These are phyloP conservation scores for Rhizomys pruinosus DNA, from an alignment of 2,113 vertebrate species.

Conservation along the genomic window DNA sequence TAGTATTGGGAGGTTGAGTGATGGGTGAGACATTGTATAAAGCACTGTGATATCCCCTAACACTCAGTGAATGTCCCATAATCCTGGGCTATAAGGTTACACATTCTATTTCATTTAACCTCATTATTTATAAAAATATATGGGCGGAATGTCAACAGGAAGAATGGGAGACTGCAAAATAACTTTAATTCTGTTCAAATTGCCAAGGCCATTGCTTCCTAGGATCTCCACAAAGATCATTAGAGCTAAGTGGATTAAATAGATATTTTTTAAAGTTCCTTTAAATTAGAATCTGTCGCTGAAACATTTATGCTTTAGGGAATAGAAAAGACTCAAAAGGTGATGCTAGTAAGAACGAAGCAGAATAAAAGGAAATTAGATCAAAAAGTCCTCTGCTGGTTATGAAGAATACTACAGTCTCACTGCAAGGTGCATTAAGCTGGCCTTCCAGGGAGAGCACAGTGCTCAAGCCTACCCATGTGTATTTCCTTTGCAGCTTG, in stretches of 20 bases:
- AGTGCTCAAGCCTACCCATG: too few relatives aligned
- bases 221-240: background rate
- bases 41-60: background rate
- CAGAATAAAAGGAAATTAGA: slow-evolving; percentile 58
- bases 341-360: slow-evolving; percentile 71
- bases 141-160: background rate
- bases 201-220: background rate
- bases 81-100: background rate
- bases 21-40: background rate
- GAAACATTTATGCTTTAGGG: slow-evolving; percentile 30
- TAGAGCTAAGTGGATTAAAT: slow-evolving; percentile 31
- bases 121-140: background rate
- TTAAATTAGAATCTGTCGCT: slow-evolving; percentile 49
- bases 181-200: background rate
- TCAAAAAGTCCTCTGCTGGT: slow-evolving; percentile 80
- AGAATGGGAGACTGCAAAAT: background rate
- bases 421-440: too few relatives aligned
- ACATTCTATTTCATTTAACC: background rate
- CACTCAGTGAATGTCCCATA: background rate
- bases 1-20: background rate
- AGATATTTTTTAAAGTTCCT: slow-evolving; percentile 56
- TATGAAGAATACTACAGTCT: slow-evolving; percentile 56
- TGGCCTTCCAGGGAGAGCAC: background rate
- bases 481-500: background rate
- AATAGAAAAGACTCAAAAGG: slow-evolving; percentile 47